Conservation (phyloP, 2,797 vertebrate species). For the Sciurus vulgaris region DNA sequence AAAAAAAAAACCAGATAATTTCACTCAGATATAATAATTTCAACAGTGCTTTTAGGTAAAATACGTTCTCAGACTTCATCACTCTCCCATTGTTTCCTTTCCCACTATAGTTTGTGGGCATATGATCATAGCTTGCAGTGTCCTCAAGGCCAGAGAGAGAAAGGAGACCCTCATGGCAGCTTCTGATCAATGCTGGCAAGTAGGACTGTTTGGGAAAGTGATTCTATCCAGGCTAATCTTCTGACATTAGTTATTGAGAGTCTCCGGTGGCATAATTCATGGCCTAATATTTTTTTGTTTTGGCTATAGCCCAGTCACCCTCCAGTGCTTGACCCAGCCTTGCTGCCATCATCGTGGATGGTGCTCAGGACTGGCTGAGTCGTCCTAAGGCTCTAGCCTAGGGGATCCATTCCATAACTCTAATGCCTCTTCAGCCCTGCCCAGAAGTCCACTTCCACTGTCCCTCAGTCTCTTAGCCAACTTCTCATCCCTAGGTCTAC, state of each 20-base stretch:
- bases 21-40: conserved; percentile 15
- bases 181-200: background rate
- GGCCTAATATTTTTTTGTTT: background rate
- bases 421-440: background rate
- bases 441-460: background rate
- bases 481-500: background rate
- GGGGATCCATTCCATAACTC: background rate
- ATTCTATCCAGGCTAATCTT: background rate
- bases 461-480: background rate
- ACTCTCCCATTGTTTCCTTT: background rate
- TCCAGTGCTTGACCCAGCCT: background rate
- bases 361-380: background rate
- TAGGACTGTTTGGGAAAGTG: background rate
- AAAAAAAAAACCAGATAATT: too few species aligned
- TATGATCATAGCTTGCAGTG: background rate
- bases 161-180: background rate
- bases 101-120: background rate
- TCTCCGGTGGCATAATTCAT: background rate
- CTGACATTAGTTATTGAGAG: background rate
- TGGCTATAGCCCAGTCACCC: background rate
- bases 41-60: conserved; percentile 1
- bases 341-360: background rate
- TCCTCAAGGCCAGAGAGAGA: background rate
- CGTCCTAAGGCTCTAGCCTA: background rate
- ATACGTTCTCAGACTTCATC: background rate